Base-by-base conservation (phyloP, 2,113 vertebrate species). In the Chaetodon auriga region DNA sequence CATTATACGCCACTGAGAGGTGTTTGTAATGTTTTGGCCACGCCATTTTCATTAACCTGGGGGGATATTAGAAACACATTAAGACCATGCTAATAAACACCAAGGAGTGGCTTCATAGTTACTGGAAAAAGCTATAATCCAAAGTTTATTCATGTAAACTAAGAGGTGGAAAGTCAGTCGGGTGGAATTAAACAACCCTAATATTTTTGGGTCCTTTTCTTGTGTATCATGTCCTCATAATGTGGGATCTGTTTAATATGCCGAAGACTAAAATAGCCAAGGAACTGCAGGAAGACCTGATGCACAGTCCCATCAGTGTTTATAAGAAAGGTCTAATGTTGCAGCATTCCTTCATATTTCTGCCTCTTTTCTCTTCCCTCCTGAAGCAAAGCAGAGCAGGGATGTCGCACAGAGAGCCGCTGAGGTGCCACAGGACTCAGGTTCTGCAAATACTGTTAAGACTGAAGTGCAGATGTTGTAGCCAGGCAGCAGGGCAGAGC, bases 301-400 rank as follows among this genome's bases (percentile, higher is more conserved):
- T 71, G 71, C 48, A 74, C 30, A 63, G 51, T 18, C 38, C 43
- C 21, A 2, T 58, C 49, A 68, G 54, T 36, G 49, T 9, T 76
- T 35, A 61, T 51, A 77, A 68, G 48, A 36, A 58, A 51, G 49
- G 43, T 82, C 66, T 77, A 70, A 78, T 72, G 75, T 57, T 75
- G 49, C 61, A 45, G 23, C 48, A 57, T 71, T 80, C 23, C 63
- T n/a, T 72, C 54, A 36, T 85, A 38, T 6, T 58, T 46, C 25
- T 62, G 43, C 68, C 54, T 61, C 35, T 62, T 61, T 58, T 14
- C 43, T 63, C 25, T 35, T 23, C 18, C 57, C 19, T 43, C n/a
- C 38, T 35, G 46, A 78, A 23, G 7, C n/a, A 75, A 55, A 69
- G 68, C 21, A 61, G 53, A 78, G 23, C 58, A n/a, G 21, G 25